These are phyloP conservation scores for Myocastor coypus DNA, from an alignment of 2,113 vertebrate species.

Conservation along the genomic window DNA sequence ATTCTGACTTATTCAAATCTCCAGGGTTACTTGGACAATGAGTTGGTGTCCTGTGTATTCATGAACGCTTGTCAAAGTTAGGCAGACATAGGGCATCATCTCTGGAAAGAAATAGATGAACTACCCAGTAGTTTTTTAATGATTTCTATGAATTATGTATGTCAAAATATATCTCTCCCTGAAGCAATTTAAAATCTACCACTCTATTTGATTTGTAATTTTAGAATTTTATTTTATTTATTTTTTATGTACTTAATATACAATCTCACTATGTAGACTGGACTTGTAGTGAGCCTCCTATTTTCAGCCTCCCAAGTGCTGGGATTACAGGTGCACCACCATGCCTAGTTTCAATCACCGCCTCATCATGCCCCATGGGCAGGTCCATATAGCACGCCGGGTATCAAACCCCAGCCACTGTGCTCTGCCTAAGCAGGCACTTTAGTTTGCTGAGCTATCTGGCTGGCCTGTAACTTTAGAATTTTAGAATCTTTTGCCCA, in stretches of 20 bases:
- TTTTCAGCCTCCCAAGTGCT: too few species aligned
- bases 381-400: too few species aligned
- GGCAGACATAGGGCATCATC: neutral
- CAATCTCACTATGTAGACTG: too few species aligned
- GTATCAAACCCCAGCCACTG: too few species aligned
- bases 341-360: too few species aligned
- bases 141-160: conserved; percentile 31
- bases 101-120: neutral
- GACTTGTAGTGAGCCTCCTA: too few species aligned
- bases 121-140: neutral
- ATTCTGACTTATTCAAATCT: neutral
- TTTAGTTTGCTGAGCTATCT: too few species aligned
- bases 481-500: conserved; percentile 11
- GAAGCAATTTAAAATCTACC: conserved; percentile 53
- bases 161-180: conserved; percentile 32
- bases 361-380: too few species aligned
- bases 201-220: conserved; percentile 13
- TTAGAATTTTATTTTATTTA: conserved; percentile 22
- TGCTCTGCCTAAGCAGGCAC: too few species aligned
- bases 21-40: neutral
- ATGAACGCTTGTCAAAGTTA: conserved; percentile 17
- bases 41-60: neutral
- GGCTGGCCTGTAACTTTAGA: conserved; percentile 1
- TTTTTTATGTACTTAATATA: too few species aligned
- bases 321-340: too few species aligned